Evolutionary conservation across 1,140 invertebrate species (phyloP).

Genomic region (Heliconius congener): DNA sequence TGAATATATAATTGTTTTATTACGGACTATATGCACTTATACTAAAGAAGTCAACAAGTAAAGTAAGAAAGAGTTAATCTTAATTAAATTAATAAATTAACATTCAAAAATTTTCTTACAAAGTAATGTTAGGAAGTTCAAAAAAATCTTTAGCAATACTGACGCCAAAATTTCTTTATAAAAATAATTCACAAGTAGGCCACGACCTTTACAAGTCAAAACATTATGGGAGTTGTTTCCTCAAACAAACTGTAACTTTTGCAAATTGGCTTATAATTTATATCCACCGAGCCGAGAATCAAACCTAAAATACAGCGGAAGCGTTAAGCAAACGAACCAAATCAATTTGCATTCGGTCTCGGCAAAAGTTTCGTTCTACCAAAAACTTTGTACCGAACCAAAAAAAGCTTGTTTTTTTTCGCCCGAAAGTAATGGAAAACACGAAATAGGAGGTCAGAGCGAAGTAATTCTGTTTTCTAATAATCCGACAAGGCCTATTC

Average conservation of each 20-base stretch:
- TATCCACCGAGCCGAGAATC: conserved; percentile 27
- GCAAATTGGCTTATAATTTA: conserved; percentile 32
- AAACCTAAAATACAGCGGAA: conserved; percentile 29
- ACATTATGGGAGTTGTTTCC: conserved; percentile 24
- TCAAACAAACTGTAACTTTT: conserved; percentile 24
- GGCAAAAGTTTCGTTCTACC: conserved; percentile 29
- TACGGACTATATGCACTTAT: not conserved
- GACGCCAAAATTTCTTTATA: not conserved
- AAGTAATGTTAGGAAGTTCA: not conserved
- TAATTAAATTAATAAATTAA: too few relatives aligned
- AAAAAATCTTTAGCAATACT: not conserved
- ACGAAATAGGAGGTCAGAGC: conserved; percentile 27
- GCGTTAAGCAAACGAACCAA: conserved; percentile 38
- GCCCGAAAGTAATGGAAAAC: conserved; percentile 33
- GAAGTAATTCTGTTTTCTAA: conserved; percentile 50
- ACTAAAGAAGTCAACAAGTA: too few relatives aligned
- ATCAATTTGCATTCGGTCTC: conserved; percentile 40
- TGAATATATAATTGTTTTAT: not conserved
- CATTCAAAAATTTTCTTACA: too few relatives aligned
- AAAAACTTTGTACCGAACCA: conserved; percentile 9
- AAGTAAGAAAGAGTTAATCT: too few relatives aligned
- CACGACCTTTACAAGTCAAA: conserved; percentile 13
- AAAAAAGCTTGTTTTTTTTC: conserved; percentile 11
- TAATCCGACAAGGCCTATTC: conserved; percentile 51
- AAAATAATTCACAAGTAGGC: conserved; percentile 8